phyloP scores from a whole-genome alignment of 2,797 vertebrate genomes.

The Anableps anableps region DNA sequence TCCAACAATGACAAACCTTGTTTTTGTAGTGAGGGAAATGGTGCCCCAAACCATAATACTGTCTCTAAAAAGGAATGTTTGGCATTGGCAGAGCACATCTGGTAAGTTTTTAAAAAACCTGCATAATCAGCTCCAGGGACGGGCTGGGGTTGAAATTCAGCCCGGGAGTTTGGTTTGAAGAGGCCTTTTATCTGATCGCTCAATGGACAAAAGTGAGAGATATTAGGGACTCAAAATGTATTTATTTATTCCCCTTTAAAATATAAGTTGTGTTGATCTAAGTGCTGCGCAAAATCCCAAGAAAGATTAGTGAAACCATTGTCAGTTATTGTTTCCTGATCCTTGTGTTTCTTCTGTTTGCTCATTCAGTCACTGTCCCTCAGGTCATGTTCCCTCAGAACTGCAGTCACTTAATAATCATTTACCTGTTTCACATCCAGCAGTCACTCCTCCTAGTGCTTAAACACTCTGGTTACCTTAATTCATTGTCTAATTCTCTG shows the following conservation, averaged over 20 bases:
- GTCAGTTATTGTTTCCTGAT: background rate
- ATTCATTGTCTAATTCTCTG: background rate
- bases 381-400: background rate
- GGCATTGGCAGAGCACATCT: no score
- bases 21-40: background rate
- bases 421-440: background rate
- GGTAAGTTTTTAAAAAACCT: background rate
- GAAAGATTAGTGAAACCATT: background rate
- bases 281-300: background rate
- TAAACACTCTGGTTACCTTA: background rate
- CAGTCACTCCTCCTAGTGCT: background rate
- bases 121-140: background rate
- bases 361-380: background rate
- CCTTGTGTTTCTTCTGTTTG: background rate
- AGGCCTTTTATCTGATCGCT: no score
- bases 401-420: background rate
- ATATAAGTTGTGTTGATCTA: background rate
- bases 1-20: background rate
- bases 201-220: background rate
- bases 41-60: background rate
- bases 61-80: background rate
- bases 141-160: no score
- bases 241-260: background rate
- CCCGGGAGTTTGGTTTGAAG: no score
- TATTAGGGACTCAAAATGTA: background rate